These are phyloP conservation scores for Pangasius mekongensis DNA, from an alignment of 2,797 vertebrate genomes.

Conservation along the genomic window DNA sequence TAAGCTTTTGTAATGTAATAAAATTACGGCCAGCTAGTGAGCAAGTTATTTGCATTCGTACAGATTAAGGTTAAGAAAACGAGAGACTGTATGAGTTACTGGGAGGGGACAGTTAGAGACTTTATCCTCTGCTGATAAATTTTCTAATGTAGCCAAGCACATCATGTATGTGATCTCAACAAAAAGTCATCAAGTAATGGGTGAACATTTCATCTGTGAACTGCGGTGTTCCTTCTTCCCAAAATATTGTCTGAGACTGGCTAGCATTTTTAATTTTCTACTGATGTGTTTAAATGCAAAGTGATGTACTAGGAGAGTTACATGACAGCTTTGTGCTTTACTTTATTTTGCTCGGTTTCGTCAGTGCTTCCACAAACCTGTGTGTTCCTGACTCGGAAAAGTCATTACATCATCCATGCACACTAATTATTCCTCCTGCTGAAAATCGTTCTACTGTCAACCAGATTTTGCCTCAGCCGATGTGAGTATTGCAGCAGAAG, in stretches of 20 bases:
- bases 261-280: background rate
- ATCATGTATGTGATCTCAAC: background rate
- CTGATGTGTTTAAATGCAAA: background rate
- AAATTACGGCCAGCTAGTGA: background rate
- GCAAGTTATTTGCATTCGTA: background rate
- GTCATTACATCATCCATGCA: background rate
- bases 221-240: background rate
- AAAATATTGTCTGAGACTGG: background rate
- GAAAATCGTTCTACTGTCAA: background rate
- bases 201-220: background rate
- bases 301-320: background rate
- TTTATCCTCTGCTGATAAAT: background rate
- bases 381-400: background rate
- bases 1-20: background rate
- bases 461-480: background rate
- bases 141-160: background rate
- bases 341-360: background rate
- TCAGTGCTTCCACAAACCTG: background rate
- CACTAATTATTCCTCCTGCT: background rate
- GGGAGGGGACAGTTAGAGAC: background rate
- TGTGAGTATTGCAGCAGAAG: background rate
- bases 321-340: background rate
- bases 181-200: background rate
- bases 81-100: background rate
- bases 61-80: background rate